Evolutionary conservation across 2,797 vertebrate genomes (phyloP).

Genomic region (Manis pentadactyla): DNA sequence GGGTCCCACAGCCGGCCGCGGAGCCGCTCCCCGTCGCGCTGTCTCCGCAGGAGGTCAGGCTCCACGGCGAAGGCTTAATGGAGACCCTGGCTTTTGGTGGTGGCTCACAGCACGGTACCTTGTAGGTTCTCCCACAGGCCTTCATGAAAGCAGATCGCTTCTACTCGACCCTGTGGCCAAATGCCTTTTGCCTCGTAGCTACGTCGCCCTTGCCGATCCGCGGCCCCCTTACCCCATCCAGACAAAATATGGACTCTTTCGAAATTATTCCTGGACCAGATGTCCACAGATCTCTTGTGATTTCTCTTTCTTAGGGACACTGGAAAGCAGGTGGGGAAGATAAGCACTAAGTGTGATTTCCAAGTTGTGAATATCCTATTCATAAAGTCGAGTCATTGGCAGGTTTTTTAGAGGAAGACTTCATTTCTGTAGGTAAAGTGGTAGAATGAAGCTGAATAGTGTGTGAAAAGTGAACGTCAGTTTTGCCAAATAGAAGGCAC

Average conservation of each 20-base stretch:
- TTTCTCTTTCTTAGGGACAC: neutral
- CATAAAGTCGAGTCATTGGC: neutral
- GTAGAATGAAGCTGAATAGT: neutral
- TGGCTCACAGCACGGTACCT: neutral
- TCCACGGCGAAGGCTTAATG: neutral
- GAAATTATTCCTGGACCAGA: neutral
- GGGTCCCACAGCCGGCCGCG: neutral
- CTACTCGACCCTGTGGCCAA: neutral
- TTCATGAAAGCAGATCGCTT: neutral
- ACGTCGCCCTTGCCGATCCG: neutral
- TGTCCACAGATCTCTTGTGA: neutral
- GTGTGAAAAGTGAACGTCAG: neutral
- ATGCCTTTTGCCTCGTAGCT: neutral
- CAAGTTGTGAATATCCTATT: slow-evolving; percentile 5
- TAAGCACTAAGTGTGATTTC: neutral
- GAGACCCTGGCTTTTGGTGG: slow-evolving; percentile 9
- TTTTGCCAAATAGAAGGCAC: neutral
- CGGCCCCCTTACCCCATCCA: neutral
- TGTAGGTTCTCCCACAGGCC: neutral
- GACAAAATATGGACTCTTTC: neutral
- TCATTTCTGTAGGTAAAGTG: slow-evolving; percentile 6
- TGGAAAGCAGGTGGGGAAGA: neutral
- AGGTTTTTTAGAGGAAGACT: neutral
- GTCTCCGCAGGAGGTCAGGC: neutral
- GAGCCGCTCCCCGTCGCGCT: neutral